phyloP scores from a whole-genome alignment of 2,113 vertebrate genomes.

The Nipponia nippon region DNA sequence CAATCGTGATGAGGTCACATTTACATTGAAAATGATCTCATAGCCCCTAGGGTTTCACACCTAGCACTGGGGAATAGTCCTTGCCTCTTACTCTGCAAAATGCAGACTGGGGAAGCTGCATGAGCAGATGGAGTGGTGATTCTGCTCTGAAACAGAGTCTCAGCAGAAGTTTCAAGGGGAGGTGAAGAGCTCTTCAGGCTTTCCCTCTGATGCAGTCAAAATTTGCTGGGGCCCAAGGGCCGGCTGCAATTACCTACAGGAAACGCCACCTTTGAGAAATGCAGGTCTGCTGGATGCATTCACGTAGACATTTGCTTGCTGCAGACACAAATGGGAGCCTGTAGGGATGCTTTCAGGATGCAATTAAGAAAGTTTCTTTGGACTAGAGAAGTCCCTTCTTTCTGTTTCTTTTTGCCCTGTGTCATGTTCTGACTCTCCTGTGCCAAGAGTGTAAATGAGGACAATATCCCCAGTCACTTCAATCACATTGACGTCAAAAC shows the following conservation, averaged over 20 bases:
- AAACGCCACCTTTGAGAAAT: slow-evolving; percentile 23
- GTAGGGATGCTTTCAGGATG: slow-evolving; percentile 41
- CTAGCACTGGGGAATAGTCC: not conserved
- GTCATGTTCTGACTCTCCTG: accelerated
- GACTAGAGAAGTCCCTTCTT: not conserved
- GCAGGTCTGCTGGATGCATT: not conserved
- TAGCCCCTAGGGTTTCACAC: not conserved
- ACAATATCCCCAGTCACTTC: not conserved
- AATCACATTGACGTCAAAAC: not conserved
- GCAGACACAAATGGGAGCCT: not conserved
- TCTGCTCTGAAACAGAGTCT: not conserved
- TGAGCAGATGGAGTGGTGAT: not conserved
- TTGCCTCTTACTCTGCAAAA: not conserved
- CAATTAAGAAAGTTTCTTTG: slow-evolving; percentile 33
- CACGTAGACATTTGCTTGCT: not conserved
- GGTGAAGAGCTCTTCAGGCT: slow-evolving; percentile 31
- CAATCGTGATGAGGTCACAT: slow-evolving; percentile 10
- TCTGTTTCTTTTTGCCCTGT: not conserved
- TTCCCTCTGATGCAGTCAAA: slow-evolving; percentile 28
- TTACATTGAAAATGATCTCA: slow-evolving; percentile 41
- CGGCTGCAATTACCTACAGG: not conserved
- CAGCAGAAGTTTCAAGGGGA: slow-evolving; percentile 22
- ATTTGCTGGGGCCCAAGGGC: not conserved
- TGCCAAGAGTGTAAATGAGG: not conserved
- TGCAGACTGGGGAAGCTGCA: not conserved